Percentiles rank a stretch among this genome's conserved stretches.
These are phyloP conservation scores for Pristionchus entomophagus DNA, from an alignment of 2,888 invertebrate species.

Conservation along the genomic window DNA sequence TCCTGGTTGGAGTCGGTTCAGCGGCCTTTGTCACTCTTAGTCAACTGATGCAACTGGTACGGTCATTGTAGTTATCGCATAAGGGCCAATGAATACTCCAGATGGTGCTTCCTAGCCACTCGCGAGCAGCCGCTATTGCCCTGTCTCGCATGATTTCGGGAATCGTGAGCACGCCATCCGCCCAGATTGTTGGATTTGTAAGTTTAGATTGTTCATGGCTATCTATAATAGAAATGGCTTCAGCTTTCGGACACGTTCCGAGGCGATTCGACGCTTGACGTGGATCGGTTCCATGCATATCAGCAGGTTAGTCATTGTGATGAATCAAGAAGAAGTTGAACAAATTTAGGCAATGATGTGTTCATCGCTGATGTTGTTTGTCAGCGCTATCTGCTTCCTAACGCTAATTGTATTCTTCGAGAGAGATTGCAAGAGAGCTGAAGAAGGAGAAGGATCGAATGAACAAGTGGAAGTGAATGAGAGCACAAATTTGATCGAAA, in stretches of 20 bases:
- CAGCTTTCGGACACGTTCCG: neutral
- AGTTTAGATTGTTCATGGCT: neutral
- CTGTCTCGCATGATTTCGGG: neutral
- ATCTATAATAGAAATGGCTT: neutral
- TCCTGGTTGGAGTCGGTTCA: too few relatives aligned
- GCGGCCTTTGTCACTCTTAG: too few relatives aligned
- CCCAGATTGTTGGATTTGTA: neutral
- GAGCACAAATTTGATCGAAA: neutral
- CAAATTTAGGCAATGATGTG: neutral
- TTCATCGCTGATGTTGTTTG: neutral
- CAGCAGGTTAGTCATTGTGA: neutral
- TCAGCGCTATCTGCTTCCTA: neutral
- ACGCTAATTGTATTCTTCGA: neutral
- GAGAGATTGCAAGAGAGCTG: neutral
- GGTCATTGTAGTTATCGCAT: too few relatives aligned
- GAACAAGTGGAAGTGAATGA: neutral
- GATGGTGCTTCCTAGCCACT: neutral
- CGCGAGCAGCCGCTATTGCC: neutral
- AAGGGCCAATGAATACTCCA: too few relatives aligned
- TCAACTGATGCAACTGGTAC: too few relatives aligned
- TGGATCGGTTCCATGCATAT: neutral
- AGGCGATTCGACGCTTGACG: neutral
- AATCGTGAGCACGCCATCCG: neutral
- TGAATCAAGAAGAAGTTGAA: neutral
- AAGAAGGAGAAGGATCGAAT: neutral